Evolutionary conservation across 2,797 vertebrate species (phyloP).

Genomic region (Macrochelys suwanniensis): DNA sequence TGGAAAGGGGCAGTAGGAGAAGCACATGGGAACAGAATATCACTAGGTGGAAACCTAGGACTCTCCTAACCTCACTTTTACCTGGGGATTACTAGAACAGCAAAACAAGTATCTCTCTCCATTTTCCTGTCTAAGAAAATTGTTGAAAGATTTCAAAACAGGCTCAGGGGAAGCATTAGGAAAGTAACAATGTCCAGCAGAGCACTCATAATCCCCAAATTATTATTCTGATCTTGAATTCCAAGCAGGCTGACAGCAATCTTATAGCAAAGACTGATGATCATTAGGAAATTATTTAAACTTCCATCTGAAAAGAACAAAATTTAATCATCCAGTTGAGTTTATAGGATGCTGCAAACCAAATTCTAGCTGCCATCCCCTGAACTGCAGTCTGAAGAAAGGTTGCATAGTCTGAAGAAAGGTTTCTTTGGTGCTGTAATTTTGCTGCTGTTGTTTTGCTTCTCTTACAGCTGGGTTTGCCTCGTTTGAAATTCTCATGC

Average conservation of each 20-base stretch:
- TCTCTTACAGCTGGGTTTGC: background rate
- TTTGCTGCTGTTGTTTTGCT: conserved; percentile 27
- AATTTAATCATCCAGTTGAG: background rate
- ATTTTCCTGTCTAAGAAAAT: background rate
- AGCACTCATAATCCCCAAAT: conserved; percentile 52
- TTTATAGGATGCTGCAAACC: background rate
- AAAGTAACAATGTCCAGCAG: conserved; percentile 18
- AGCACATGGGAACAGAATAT: background rate
- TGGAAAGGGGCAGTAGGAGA: background rate
- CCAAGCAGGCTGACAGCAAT: background rate
- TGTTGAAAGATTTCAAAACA: conserved; percentile 41
- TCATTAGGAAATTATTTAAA: background rate
- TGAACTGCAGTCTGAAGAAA: conserved; percentile 22
- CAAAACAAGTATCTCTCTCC: background rate
- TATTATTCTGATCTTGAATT: conserved; percentile 59
- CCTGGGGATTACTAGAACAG: conserved; percentile 2
- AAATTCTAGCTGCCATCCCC: background rate
- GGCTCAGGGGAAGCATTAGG: conserved; percentile 3
- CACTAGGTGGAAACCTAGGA: background rate
- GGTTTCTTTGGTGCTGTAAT: background rate
- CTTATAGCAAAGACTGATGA: conserved; percentile 17
- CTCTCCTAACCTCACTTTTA: background rate
- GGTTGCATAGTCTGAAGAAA: conserved; percentile 13
- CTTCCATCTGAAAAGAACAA: background rate
- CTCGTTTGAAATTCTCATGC: conserved; percentile 9